A percentile compares a stretch with the other conserved stretches of the same genome.
phyloP scores from a whole-genome alignment of 2,113 vertebrate species.

The Brevimyrus niger region DNA sequence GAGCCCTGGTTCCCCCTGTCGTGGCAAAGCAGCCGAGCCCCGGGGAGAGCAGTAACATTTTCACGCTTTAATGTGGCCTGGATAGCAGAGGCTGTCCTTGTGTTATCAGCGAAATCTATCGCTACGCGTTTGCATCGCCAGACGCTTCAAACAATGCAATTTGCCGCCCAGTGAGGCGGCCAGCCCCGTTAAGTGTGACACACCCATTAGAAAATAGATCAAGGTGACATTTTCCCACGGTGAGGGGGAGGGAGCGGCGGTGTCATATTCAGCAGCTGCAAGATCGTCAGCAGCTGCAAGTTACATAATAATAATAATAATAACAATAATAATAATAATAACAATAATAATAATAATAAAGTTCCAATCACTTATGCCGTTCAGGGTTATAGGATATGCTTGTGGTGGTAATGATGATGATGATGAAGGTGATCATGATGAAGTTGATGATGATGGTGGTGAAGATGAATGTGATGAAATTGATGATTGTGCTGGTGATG shows the following conservation, averaged over 20 bases:
- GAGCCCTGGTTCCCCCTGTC: neutral
- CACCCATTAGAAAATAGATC: neutral
- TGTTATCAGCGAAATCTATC: neutral
- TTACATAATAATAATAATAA: neutral
- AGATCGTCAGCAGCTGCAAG: neutral
- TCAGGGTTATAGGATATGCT: neutral
- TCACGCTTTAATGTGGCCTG: neutral
- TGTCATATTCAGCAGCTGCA: neutral
- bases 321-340: neutral
- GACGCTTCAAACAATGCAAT: neutral
- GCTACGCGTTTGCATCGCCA: neutral
- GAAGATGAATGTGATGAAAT: neutral
- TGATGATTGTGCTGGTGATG: neutral
- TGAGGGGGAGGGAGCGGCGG: neutral
- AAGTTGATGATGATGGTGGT: neutral
- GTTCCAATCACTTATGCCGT: neutral
- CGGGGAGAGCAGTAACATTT: neutral
- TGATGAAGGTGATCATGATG: neutral
- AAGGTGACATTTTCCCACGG: slow-evolving; percentile 7
- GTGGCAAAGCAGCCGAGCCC: neutral
- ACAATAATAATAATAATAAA: neutral
- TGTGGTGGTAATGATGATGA: neutral
- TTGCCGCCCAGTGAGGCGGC: neutral
- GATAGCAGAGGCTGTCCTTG: neutral
- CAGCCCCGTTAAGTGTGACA: neutral